Base-by-base conservation (phyloP, 2,888 invertebrate genomes). In the Diarsia rubi region DNA sequence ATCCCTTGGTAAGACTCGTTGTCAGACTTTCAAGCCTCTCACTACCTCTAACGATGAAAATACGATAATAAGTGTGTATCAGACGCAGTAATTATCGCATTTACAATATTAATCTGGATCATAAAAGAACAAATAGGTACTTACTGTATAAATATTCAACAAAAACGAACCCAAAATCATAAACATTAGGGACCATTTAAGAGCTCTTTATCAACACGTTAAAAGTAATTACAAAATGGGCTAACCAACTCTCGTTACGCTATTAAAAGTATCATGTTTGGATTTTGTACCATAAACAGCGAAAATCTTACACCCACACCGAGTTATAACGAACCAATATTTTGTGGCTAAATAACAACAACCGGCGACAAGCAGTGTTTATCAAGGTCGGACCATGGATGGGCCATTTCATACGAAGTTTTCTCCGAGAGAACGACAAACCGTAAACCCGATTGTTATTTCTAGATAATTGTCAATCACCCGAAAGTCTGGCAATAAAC, bases 241-340 rank as follows among this genome's bases (percentile, higher is more conserved):
- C 16, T 5, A 60, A 37, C 63, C 16, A 57, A n/a, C 31, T 63
- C 75, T 77, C 52, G 45, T 60, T 52, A 37, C 24, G 49, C 71
- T 71, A 71, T 71, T 77, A 45, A 49, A 70, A 63, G 63, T 64
- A 59, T 71, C 49, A 71, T 31, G 14, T 70, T 77, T 12, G 47
- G n/a, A 49, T 4, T 76, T 59, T 5, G 0, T 59, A 31, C 16
- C n/a, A 27, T 47, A 42, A 69, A 63, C 47, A 42, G 42, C 9
- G 21, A 47, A 42, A 63, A 76, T 76, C 76, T 75, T 63, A 69
- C 52, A 69, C 47, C 62, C 27, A 45, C 68, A 31, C 11, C 1
- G 27, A 45, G 14, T 27, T 42, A 16, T 44, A 27, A 45, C 19
- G 1, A 49, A 16, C 21, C 14, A 44, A 31, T 24, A 47, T 47